Base-by-base conservation (phyloP, 2,797 vertebrate species). In the Psittacula derbiana region DNA sequence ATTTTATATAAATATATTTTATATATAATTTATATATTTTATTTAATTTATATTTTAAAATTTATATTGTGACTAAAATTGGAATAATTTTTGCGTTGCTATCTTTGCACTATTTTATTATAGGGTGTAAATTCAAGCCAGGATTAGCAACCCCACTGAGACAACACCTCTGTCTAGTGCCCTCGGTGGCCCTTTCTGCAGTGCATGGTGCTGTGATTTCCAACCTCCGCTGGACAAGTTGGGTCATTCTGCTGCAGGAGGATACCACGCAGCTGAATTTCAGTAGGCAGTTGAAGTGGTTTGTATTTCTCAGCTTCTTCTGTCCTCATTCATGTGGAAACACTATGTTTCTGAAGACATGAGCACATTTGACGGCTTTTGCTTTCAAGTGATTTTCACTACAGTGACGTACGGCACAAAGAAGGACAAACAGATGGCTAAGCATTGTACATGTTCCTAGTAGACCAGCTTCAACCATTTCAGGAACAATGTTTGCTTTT, bases 361-460 rank as follows among this genome's bases (percentile, higher is more conserved):
- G 80, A 49, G 5, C 12, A 43, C 17, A 28, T 85, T 41, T 84
- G 76, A 80, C 92, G 80, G 40, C 27, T 93, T 92, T 91, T 64
- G 6, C 24, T 91, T 86, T 76, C 30, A 33, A n/a, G 24, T 24
- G n/a, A 60, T 85, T 93, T 73, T 78, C 38, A 36, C 21, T 53
- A 41, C 24, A 49, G 41, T 4, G 14, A 44, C 1, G 0, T 69
- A 40, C 17, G 72, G 49, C 10, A 4, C 7, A 47, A 52, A 65
- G 43, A 66, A 2, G 4, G 64, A 80, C 12, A 70, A 89, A 82
- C 31, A 78, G 60, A 74, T 49, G 41, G 17, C 23, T 69, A 49
- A 84, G 11, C 11, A 61, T 71, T 65, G 33, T 53, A 11, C 9
- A 8, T n/a, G 21, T 49, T 52, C 4, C 1, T 43, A 49, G 38